Conservation (phyloP, 2,113 vertebrate species). For the Odobenus rosmarus region DNA sequence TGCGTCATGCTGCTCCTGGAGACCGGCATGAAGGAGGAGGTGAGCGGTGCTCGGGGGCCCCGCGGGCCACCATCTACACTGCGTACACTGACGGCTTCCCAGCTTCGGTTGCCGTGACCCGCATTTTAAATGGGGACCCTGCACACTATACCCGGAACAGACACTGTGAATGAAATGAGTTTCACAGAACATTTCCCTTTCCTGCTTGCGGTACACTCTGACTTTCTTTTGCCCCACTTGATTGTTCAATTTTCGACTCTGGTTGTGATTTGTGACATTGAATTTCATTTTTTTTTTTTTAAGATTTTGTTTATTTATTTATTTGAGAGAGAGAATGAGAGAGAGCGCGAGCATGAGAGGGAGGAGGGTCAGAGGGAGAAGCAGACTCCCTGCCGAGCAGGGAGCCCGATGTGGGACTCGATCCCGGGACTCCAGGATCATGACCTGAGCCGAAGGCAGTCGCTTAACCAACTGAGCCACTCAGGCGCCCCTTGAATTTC, state of each 20-base stretch:
- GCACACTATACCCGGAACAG: not conserved
- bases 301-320: too few species aligned
- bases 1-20: slow-evolving; percentile 99
- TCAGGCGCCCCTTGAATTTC: too few species aligned
- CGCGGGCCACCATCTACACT: accelerated
- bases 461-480: too few species aligned
- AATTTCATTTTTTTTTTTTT: not conserved
- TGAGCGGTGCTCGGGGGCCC: slow-evolving; percentile 57
- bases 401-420: too few species aligned
- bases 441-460: too few species aligned
- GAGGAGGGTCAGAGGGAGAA: too few species aligned
- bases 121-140: not conserved
- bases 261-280: not conserved
- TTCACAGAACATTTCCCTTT: not conserved
- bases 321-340: too few species aligned
- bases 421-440: too few species aligned
- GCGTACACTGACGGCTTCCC: not conserved
- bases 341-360: too few species aligned
- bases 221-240: not conserved
- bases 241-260: not conserved
- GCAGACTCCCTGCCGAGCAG: too few species aligned
- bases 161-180: not conserved
- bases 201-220: too few species aligned
- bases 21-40: slow-evolving; percentile 98
- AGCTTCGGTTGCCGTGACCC: not conserved